Conservation (phyloP, 2,113 vertebrate species). For the Chlorodrepanis virens region DNA sequence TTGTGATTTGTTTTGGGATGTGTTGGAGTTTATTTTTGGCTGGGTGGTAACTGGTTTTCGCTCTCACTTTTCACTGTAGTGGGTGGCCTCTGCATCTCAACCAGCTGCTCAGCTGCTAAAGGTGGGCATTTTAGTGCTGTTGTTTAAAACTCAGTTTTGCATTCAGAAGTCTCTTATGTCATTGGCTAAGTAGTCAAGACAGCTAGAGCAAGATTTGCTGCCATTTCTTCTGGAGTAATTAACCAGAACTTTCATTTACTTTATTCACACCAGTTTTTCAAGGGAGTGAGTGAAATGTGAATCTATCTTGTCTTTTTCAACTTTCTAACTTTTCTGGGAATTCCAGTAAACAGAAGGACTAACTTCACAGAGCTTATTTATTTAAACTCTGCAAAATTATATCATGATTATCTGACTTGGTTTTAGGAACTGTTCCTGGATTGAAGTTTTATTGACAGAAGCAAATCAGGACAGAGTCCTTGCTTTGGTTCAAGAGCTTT, state of each 20-base stretch:
- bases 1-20: accelerated
- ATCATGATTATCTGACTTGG: accelerated
- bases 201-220: not conserved
- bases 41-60: not conserved
- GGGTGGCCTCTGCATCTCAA: not conserved
- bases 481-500: not conserved
- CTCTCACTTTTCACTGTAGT: not conserved
- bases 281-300: not conserved
- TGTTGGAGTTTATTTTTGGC: not conserved
- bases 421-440: not conserved
- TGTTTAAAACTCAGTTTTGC: not conserved
- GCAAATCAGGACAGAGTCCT: accelerated
- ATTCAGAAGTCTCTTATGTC: not conserved
- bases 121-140: not conserved
- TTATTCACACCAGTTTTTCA: not conserved
- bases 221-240: not conserved
- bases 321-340: not conserved
- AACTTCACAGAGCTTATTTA: not conserved
- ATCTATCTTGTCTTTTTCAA: not conserved
- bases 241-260: not conserved
- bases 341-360: not conserved
- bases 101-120: not conserved
- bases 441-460: not conserved
- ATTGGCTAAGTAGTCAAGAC: not conserved
- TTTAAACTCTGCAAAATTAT: not conserved